Evolutionary conservation across 2,888 invertebrate species (phyloP), one percentile per base, ranked within the genome.

Genomic region (Drosophila ustulata): DNA sequence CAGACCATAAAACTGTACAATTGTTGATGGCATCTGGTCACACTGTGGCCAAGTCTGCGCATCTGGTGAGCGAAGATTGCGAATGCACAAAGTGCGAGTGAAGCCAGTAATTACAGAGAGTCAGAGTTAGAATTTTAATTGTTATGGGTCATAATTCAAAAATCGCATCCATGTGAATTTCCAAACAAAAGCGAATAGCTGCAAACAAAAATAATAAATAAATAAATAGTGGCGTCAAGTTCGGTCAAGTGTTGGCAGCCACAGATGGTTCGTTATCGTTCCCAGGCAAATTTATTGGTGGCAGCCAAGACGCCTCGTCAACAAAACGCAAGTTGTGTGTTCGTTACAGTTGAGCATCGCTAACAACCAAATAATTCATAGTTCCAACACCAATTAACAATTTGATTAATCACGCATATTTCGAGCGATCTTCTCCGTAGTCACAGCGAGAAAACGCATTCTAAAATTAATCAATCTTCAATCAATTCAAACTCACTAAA

Each of bases 121-220:
- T 52, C 56, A 47, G n/a, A 53, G 51, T 52, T 50, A 64, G 66
- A 6, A 72, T 78, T 71, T 75, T 78, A 71, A 78, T 75, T 78
- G 59, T 78, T 72, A 53, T 68, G 68, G 75, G 66, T 57, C 79
- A 72, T 75, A 78, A 75, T 59, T 78, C 62, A 67, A 43, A 72
- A 30, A 56, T 4, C 62, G 55, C 64, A 67, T 74, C 64, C 58
- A 67, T 77, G 71, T 32, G 67, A 71, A 61, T 72, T 69, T 69
- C 50, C 68, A 66, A 30, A 53, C 26, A 30, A 45, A 32, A 45
- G 18, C 52, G 28, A 2, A n/a, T 8, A 30, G 6, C 5, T 7
- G 7, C 7, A n/a, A 18, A 41, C 13, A 13, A 4, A 41, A 23
- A 13, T 4, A n/a, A 18, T 9, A 53, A 30, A 30, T 41, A 13